A percentile compares a stretch with the other conserved stretches of the same genome.
Evolutionary conservation across 2,113 vertebrate species (phyloP).

Genomic region (Seriola dumerili): DNA sequence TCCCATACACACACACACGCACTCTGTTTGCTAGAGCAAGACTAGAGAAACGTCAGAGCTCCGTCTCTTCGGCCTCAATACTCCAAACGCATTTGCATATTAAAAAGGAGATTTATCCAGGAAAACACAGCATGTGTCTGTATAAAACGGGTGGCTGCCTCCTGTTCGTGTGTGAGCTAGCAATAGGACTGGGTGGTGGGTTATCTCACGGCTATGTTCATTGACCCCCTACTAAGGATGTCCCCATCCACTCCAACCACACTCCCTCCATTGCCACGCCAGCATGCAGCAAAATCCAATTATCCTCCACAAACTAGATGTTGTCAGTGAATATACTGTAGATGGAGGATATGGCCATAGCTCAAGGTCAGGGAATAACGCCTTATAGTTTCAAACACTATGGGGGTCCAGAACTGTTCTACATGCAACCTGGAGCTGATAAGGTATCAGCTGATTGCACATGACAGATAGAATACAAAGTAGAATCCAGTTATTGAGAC

Average conservation of each 20-base stretch:
- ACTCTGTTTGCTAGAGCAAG: slow-evolving; percentile 5
- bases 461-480: slow-evolving; percentile 64
- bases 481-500: slow-evolving; percentile 50
- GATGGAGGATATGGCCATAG: slow-evolving; percentile 71
- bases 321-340: slow-evolving; percentile 81
- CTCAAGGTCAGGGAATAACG: slow-evolving; percentile 79
- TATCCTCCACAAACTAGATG: slow-evolving; percentile 81
- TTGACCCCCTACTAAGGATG: slow-evolving; percentile 74
- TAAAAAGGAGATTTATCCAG: slow-evolving; percentile 71
- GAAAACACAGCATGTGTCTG: slow-evolving; percentile 69
- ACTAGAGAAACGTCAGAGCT: slow-evolving; percentile 32
- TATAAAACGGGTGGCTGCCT: slow-evolving; percentile 60
- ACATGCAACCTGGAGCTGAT: slow-evolving; percentile 67
- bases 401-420: slow-evolving; percentile 54
- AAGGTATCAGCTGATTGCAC: slow-evolving; percentile 74
- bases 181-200: slow-evolving; percentile 58
- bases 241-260: slow-evolving; percentile 61
- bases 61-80: slow-evolving; percentile 40
- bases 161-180: slow-evolving; percentile 52
- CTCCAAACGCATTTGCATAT: slow-evolving; percentile 64
- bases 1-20: not conserved
- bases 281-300: slow-evolving; percentile 85
- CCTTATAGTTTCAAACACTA: slow-evolving; percentile 65
- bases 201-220: slow-evolving; percentile 72
- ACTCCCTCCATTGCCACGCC: slow-evolving; percentile 58